A percentile compares a stretch with the other conserved stretches of the same genome.
phyloP scores from a whole-genome alignment of 2,797 vertebrate genomes.

The Enteromius thamalakanensis region DNA sequence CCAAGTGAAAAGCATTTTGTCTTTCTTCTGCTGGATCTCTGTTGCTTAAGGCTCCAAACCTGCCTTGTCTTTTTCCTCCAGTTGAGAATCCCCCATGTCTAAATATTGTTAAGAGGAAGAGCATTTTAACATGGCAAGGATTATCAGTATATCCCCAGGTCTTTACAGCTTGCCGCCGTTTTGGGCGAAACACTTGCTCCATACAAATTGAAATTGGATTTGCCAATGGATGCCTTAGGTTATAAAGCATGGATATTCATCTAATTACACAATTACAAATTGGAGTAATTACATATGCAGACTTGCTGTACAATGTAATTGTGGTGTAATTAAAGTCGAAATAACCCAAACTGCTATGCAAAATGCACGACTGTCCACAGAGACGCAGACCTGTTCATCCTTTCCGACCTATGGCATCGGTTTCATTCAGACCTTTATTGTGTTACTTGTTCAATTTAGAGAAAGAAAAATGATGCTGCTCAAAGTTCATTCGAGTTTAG shows the following conservation, averaged over 20 bases:
- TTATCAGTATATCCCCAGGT: constrained; percentile 79
- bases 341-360: constrained; percentile 69
- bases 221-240: constrained; percentile 82
- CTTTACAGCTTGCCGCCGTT: constrained; percentile 79
- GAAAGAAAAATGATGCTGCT: neutral
- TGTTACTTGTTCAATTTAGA: constrained; percentile 23
- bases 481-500: neutral
- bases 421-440: constrained; percentile 5
- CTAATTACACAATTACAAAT: constrained; percentile 82
- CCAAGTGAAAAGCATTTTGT: constrained; percentile 25
- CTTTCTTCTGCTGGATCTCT: constrained; percentile 40
- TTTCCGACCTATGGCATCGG: constrained; percentile 21
- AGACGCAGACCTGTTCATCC: constrained; percentile 17
- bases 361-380: constrained; percentile 36
- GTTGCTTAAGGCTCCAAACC: constrained; percentile 56
- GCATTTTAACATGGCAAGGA: constrained; percentile 77
- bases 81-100: constrained; percentile 71
- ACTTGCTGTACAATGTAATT: constrained; percentile 84
- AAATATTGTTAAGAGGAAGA: constrained; percentile 71
- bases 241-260: constrained; percentile 85
- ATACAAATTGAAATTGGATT: constrained; percentile 87
- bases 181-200: constrained; percentile 76
- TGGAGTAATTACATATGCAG: constrained; percentile 81
- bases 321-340: constrained; percentile 81
- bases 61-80: constrained; percentile 59